phyloP scores from a whole-genome alignment of 2,797 vertebrate genomes.

The Pitangus sulphuratus region DNA sequence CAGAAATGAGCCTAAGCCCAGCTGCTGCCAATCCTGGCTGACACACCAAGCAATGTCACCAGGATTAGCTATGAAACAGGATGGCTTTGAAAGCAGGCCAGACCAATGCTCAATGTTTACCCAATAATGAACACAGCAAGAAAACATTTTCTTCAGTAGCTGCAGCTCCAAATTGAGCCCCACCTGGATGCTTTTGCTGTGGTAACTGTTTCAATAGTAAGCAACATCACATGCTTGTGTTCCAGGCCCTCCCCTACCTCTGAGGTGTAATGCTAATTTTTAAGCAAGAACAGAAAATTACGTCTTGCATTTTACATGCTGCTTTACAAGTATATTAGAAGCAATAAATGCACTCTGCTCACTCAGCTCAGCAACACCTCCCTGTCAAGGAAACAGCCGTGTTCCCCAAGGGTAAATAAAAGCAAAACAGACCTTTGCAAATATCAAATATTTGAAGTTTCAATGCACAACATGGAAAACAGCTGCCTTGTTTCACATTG shows the following conservation, averaged over 20 bases:
- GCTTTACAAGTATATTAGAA: background rate
- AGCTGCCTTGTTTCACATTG: background rate
- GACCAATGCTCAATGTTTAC: background rate
- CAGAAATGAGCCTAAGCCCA: background rate
- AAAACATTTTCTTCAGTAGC: background rate
- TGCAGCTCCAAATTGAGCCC: background rate
- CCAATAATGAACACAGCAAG: background rate
- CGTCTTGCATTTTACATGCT: background rate
- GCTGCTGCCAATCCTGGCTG: background rate
- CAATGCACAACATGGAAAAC: background rate
- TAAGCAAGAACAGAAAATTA: background rate
- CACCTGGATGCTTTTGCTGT: background rate
- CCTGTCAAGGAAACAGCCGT: background rate
- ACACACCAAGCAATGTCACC: background rate
- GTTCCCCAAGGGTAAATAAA: background rate
- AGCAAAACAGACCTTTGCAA: background rate
- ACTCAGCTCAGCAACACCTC: background rate
- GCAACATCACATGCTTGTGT: background rate
- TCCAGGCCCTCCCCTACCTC: background rate
- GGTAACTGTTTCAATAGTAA: background rate
- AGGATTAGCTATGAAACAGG: background rate
- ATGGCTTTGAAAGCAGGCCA: background rate
- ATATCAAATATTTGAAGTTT: background rate
- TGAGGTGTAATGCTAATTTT: background rate
- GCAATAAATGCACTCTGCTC: background rate